Evolutionary conservation across 1,140 invertebrate species (phyloP).

Genomic region (Heliconius melpomene): DNA sequence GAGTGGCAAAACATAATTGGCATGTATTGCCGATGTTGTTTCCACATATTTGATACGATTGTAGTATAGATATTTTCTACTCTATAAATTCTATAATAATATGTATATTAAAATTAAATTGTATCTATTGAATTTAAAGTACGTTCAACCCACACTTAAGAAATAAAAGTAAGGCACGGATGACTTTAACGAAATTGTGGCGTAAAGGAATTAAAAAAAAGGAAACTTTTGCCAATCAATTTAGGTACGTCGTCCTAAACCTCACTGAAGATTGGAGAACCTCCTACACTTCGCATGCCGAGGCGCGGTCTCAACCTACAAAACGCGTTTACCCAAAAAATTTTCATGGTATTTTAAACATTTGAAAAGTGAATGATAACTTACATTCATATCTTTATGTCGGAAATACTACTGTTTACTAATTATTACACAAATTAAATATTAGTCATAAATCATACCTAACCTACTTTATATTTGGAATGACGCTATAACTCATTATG

Average conservation of each 20-base stretch:
- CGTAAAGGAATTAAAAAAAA: no score
- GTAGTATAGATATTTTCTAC: background rate
- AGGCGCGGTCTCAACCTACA: no score
- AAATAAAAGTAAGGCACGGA: no score
- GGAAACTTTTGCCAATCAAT: no score
- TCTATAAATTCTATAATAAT: background rate
- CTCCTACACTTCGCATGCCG: no score
- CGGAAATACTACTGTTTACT: background rate
- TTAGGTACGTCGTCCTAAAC: no score
- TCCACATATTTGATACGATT: background rate
- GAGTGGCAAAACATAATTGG: background rate
- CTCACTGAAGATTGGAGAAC: no score
- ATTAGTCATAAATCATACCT: background rate
- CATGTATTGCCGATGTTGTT: background rate
- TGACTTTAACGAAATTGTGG: no score
- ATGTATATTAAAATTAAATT: background rate
- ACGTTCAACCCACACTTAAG: no score
- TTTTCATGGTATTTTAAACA: background rate
- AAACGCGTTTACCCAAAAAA: no score
- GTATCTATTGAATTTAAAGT: no score
- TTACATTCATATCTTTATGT: background rate
- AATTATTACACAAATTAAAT: background rate
- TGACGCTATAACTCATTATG: conserved; percentile 6
- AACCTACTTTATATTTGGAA: background rate
- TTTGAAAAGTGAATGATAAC: background rate